Percentiles rank a stretch among this genome's conserved stretches.
Evolutionary conservation across 1,140 invertebrate species (phyloP).

Genomic region (Euglossa dilemma): DNA sequence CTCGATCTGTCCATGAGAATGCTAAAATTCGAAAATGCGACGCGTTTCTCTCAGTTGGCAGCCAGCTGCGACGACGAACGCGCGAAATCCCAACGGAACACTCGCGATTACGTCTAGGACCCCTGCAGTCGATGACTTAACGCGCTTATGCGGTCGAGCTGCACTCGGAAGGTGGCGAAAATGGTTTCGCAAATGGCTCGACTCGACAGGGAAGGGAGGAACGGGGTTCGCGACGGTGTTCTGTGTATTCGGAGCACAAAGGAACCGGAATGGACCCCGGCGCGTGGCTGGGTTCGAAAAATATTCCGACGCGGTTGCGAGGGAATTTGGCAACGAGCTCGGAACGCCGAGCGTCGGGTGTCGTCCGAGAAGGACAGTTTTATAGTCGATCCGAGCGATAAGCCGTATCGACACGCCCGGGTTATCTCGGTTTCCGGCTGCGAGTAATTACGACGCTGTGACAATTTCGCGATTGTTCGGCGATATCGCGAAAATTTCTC

Average conservation of each 20-base stretch:
- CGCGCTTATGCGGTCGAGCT: neutral
- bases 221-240: neutral
- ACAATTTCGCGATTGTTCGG: too few relatives aligned
- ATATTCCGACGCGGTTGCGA: neutral
- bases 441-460: too few relatives aligned
- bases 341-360: too few relatives aligned
- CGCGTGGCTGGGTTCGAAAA: neutral
- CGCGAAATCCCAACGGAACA: slow-evolving; percentile 8
- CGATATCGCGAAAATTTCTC: too few relatives aligned
- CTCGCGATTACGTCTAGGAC: neutral
- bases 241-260: slow-evolving; percentile 4
- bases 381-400: neutral
- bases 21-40: too few relatives aligned
- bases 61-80: neutral
- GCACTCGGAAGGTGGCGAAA: neutral
- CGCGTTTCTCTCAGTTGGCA: slow-evolving; percentile 27
- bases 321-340: too few relatives aligned
- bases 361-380: too few relatives aligned
- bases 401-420: neutral
- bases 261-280: neutral
- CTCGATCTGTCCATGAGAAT: too few relatives aligned
- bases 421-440: neutral
- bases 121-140: slow-evolving; percentile 15
- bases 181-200: slow-evolving; percentile 10
- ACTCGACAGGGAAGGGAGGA: neutral